A percentile compares a stretch with the other conserved stretches of the same genome.
These are phyloP conservation scores for Drosophila grimshawi DNA, from an alignment of 1,140 invertebrate genomes.

Conservation along the genomic window DNA sequence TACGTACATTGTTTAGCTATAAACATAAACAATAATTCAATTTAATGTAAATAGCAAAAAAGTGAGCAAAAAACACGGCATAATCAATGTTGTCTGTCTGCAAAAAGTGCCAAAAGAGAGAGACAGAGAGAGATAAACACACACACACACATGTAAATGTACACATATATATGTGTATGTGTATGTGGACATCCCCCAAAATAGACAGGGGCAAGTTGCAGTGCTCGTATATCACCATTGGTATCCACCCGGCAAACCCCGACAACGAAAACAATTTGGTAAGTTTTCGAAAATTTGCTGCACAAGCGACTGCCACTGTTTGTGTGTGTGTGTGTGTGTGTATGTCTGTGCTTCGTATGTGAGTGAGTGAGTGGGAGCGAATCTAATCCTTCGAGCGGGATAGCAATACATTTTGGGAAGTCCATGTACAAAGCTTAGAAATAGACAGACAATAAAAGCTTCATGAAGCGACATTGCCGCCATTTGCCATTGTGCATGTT, in stretches of 20 bases:
- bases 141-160: constrained; percentile 22
- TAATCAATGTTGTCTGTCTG: constrained; percentile 78
- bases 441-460: constrained; percentile 83
- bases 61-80: constrained; percentile 65
- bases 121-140: constrained; percentile 8
- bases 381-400: constrained; percentile 54
- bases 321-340: constrained; percentile 20
- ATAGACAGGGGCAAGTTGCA: constrained; percentile 53
- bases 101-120: constrained; percentile 30
- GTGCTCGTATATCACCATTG: constrained; percentile 79
- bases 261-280: constrained; percentile 82
- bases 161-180: constrained; percentile 16
- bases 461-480: constrained; percentile 74
- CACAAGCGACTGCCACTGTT: constrained; percentile 37
- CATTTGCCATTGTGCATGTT: constrained; percentile 50
- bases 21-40: constrained; percentile 81
- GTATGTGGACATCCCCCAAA: constrained; percentile 56
- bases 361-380: constrained; percentile 42
- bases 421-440: constrained; percentile 83
- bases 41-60: constrained; percentile 59
- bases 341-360: constrained; percentile 16
- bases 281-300: constrained; percentile 81
- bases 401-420: constrained; percentile 53
- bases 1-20: constrained; percentile 77
- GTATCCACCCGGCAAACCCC: constrained; percentile 80